These are phyloP conservation scores for Acomys russatus DNA, from an alignment of 2,797 vertebrate species.

Conservation along the genomic window DNA sequence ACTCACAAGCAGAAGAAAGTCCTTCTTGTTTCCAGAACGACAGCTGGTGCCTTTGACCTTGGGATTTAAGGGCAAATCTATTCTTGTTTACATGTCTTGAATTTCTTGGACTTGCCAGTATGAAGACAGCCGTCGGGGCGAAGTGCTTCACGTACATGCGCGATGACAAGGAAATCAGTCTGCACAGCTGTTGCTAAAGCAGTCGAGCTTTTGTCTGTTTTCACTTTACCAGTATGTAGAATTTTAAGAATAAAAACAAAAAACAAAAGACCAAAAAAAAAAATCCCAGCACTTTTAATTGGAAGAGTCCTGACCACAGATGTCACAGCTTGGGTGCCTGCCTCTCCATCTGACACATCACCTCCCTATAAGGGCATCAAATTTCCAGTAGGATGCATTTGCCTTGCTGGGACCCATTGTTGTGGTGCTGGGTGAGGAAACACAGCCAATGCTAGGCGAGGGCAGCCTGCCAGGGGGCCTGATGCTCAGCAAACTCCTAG, in stretches of 20 bases:
- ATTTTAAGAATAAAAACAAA: neutral
- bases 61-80: slow-evolving; percentile 68
- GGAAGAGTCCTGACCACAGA: slow-evolving; percentile 82
- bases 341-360: slow-evolving; percentile 81
- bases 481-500: slow-evolving; percentile 53
- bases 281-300: slow-evolving; percentile 69
- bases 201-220: slow-evolving; percentile 7
- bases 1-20: slow-evolving; percentile 40
- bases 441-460: slow-evolving; percentile 69
- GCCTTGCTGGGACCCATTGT: slow-evolving; percentile 75
- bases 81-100: slow-evolving; percentile 77
- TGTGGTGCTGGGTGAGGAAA: slow-evolving; percentile 72
- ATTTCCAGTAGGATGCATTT: slow-evolving; percentile 51
- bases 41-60: slow-evolving; percentile 74
- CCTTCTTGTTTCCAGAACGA: slow-evolving; percentile 53
- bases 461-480: slow-evolving; percentile 52
- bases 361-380: slow-evolving; percentile 68
- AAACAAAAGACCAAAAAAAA: neutral
- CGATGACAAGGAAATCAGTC: slow-evolving; percentile 46
- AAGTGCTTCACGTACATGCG: slow-evolving; percentile 67
- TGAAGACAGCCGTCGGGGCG: slow-evolving; percentile 35
- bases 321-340: slow-evolving; percentile 76
- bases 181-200: slow-evolving; percentile 68
- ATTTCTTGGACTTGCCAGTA: slow-evolving; percentile 43
- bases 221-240: slow-evolving; percentile 16